Base-by-base conservation (phyloP, 2,797 vertebrate genomes). In the Setipinna tenuifilis region DNA sequence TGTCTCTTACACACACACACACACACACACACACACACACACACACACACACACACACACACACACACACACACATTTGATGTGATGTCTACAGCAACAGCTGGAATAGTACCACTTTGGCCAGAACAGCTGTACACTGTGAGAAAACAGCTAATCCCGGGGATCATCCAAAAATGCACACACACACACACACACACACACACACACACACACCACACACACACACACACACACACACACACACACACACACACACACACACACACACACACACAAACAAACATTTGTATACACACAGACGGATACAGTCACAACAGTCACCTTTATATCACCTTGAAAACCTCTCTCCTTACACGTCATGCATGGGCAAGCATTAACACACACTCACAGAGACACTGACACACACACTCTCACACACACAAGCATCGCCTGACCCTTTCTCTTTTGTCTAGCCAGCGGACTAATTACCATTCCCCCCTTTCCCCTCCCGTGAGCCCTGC, bases 401-500 rank as follows among this genome's bases (percentile, higher is more conserved):
- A 21, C n/a, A 82, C 81, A 84, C 57, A 59, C 65, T 19, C 17
- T 31, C 78, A 86, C 83, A 87, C 61, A 86, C 85, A 84, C 48
- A 4, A 35, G 68, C 12, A 31, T 2, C 4, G 31, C 68, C 68
- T 41, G 31, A 75, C 31, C 17, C 71, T 78, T 78, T 41, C 71
- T n/a, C 71, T 41, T 44, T 78, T 78, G 71, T 78, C 71, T 78
- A 75, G 68, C 68, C 68, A 7, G 3, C 25, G 68, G 68, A 17
- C 28, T 75, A 78, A 78, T 78, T 78, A 21, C 71, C 19, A 21
- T 62, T 35, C 50, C 50, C 50, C 50, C 50, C 50, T 9, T 0
- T 54, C 50, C 50, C n/a, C 44, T 82, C 82, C 84, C 5, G 68
- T 85, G 82, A 87, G 78, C 85, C 87, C 85, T 84, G 17, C 71